phyloP scores from a whole-genome alignment of 2,113 vertebrate genomes.

The Cygnus buccinator region DNA sequence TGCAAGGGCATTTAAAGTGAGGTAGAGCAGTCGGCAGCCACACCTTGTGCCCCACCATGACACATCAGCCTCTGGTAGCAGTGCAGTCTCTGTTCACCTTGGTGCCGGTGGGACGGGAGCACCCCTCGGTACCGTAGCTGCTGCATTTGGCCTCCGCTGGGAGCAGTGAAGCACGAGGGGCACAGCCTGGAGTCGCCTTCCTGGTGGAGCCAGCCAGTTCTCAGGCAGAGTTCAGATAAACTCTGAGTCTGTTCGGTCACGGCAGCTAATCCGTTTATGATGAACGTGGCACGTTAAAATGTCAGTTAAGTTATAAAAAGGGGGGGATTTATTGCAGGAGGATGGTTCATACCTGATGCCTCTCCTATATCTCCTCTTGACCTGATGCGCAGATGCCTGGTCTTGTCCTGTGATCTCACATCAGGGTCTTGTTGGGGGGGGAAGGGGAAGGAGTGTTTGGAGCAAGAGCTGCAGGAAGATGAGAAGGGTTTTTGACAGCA shows the following conservation, averaged over 20 bases:
- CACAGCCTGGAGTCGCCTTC: not conserved
- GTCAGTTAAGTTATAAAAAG: not conserved
- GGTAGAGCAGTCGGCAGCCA: not conserved
- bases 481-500: constrained; percentile 67
- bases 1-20: not conserved
- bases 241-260: not conserved
- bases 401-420: constrained; percentile 60
- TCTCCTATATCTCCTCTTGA: constrained; percentile 67
- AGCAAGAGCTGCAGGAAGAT: constrained; percentile 68
- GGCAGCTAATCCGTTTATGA: not conserved
- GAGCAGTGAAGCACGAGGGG: not conserved
- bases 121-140: not conserved
- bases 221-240: not conserved
- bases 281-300: not conserved
- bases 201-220: not conserved
- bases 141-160: not conserved
- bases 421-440: constrained; percentile 54
- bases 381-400: constrained; percentile 51
- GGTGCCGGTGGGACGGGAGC: not conserved
- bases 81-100: not conserved
- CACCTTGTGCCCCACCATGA: not conserved
- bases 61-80: not conserved
- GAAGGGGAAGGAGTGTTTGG: constrained; percentile 52
- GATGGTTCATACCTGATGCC: constrained; percentile 58
- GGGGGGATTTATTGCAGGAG: not conserved